phyloP scores from a whole-genome alignment of 2,113 vertebrate species.

The Xiphias gladius region DNA sequence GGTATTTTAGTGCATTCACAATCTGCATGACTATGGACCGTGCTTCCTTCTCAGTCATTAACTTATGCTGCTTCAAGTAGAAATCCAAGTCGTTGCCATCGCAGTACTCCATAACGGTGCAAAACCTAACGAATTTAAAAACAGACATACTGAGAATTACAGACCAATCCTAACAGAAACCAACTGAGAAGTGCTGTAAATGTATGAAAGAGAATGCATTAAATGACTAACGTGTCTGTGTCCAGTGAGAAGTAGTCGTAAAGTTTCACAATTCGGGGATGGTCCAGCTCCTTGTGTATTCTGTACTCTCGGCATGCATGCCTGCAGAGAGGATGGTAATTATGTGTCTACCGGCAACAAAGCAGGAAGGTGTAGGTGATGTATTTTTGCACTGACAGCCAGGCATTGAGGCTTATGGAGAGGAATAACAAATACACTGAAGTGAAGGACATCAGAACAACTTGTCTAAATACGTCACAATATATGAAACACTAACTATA shows the following conservation, averaged over 20 bases:
- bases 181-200: neutral
- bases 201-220: neutral
- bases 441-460: neutral
- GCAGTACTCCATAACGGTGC: conserved; percentile 99
- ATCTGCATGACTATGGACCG: conserved; percentile 99
- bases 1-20: conserved; percentile 98
- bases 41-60: conserved; percentile 99
- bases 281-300: conserved; percentile 99
- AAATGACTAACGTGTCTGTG: conserved; percentile 95
- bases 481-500: neutral
- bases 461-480: neutral
- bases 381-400: conserved; percentile 40
- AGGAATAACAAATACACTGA: conserved; percentile 51
- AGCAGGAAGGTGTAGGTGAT: conserved; percentile 34
- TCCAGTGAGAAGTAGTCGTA: conserved; percentile 99
- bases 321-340: conserved; percentile 78
- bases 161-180: neutral
- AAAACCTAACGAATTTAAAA: conserved; percentile 87
- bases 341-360: conserved; percentile 45
- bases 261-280: conserved; percentile 98
- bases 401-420: conserved; percentile 28
- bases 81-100: conserved; percentile 99
- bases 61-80: conserved; percentile 99
- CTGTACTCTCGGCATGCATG: conserved; percentile 99
- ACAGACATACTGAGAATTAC: neutral